phyloP scores from a whole-genome alignment of 37 sponge, comb jelly and placozoan genomes.

The Haliclona indistincta region DNA sequence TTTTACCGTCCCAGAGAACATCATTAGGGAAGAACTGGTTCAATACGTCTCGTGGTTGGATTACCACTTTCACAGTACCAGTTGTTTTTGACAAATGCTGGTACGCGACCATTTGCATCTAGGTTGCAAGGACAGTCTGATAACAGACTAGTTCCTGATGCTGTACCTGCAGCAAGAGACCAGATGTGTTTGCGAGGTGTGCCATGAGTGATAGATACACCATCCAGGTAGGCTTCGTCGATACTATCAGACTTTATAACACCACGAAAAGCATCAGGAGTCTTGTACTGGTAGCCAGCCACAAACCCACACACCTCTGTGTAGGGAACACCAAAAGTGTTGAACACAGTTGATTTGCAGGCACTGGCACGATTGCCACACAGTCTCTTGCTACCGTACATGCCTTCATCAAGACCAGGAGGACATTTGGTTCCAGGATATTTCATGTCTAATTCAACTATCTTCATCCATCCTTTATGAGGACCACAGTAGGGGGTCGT shows the following conservation, averaged over 20 bases:
- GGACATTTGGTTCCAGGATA: too few species aligned
- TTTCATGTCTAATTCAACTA: too few species aligned
- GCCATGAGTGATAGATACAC: constrained; percentile 6
- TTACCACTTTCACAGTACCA: constrained; percentile 25
- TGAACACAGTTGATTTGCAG: too few species aligned
- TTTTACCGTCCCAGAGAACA: constrained; percentile 22
- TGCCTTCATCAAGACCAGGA: too few species aligned
- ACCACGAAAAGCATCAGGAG: background rate
- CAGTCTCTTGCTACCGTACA: too few species aligned
- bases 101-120: background rate
- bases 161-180: background rate
- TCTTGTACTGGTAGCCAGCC: background rate
- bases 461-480: too few species aligned
- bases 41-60: background rate
- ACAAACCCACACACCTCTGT: background rate
- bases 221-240: background rate
- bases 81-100: constrained; percentile 17
- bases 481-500: too few species aligned
- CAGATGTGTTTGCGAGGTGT: constrained; percentile 7
- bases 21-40: background rate
- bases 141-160: background rate
- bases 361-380: too few species aligned
- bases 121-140: background rate
- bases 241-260: background rate
- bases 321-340: too few species aligned